These are phyloP conservation scores for Gallinago nigripennis DNA, from an alignment of 2,797 vertebrate species.

Conservation along the genomic window DNA sequence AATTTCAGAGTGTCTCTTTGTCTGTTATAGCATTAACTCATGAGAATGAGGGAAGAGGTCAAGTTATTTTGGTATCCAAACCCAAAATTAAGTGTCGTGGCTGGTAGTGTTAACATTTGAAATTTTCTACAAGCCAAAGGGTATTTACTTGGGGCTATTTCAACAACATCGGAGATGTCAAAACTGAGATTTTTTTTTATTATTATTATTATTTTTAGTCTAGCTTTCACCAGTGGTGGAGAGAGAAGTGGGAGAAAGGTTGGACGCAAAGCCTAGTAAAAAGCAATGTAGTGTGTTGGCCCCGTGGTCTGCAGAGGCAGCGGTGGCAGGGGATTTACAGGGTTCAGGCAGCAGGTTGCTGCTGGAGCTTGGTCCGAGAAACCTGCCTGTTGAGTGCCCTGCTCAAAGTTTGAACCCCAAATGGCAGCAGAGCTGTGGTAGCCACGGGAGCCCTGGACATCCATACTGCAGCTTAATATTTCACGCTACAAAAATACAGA, in stretches of 20 bases:
- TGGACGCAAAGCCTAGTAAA: not conserved
- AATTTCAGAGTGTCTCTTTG: not conserved
- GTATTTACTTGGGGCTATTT: not conserved
- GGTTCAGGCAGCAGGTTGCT: not conserved
- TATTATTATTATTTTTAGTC: not conserved
- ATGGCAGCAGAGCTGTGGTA: not conserved
- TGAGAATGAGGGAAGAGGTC: not conserved
- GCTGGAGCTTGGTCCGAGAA: not conserved
- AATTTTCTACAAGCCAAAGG: not conserved
- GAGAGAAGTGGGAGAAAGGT: not conserved
- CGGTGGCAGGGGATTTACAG: not conserved
- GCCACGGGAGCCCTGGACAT: not conserved
- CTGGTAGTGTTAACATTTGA: not conserved
- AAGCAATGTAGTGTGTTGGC: not conserved
- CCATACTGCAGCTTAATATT: not conserved
- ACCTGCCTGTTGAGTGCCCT: fast-evolving
- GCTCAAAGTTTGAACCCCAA: not conserved
- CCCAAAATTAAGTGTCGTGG: not conserved
- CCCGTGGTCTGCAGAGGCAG: not conserved
- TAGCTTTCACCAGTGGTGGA: not conserved
- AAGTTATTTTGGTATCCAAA: not conserved
- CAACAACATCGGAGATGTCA: not conserved
- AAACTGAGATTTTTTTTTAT: not conserved
- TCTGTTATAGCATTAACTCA: not conserved
- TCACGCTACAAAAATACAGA: not conserved